These are phyloP conservation scores for Acrobasis repandana DNA, from an alignment of 2,888 invertebrate genomes.

Conservation along the genomic window DNA sequence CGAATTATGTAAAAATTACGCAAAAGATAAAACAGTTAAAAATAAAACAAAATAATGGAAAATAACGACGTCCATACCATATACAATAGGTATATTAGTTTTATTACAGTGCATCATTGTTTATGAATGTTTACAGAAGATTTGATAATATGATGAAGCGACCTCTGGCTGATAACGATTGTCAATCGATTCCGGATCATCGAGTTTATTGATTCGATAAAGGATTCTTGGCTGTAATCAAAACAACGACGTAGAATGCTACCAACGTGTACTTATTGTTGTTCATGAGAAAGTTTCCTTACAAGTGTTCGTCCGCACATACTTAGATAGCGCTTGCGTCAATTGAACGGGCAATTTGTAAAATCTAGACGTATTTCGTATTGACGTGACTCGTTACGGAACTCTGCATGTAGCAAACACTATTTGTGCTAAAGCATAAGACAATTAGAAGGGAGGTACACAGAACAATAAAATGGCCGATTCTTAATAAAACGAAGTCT, in stretches of 20 bases:
- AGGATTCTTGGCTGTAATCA: neutral
- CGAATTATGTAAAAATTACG: slow-evolving; percentile 5
- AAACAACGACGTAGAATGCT: slow-evolving; percentile 2
- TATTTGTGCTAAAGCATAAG: no score
- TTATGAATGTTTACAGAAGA: slow-evolving; percentile 15
- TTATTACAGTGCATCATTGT: slow-evolving; percentile 12
- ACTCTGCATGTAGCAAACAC: neutral
- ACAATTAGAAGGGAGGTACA: no score
- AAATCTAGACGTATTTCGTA: neutral
- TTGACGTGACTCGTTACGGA: slow-evolving; percentile 6
- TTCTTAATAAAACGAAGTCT: no score
- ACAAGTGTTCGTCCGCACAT: neutral
- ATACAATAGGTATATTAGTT: slow-evolving; percentile 7
- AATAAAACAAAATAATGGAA: slow-evolving; percentile 7
- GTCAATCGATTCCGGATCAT: slow-evolving; percentile 14
- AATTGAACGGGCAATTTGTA: slow-evolving; percentile 4
- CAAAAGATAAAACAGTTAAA: slow-evolving; percentile 4
- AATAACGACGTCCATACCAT: slow-evolving; percentile 15
- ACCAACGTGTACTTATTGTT: slow-evolving; percentile 10
- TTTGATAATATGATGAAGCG: slow-evolving; percentile 18
- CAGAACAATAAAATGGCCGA: no score
- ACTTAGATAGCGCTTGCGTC: slow-evolving; percentile 1
- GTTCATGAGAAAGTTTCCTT: slow-evolving; percentile 8
- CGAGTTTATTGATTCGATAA: slow-evolving; percentile 18
- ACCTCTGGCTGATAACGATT: slow-evolving; percentile 14